Conservation (phyloP, 2,888 invertebrate species). For the Bombylius discolor region DNA sequence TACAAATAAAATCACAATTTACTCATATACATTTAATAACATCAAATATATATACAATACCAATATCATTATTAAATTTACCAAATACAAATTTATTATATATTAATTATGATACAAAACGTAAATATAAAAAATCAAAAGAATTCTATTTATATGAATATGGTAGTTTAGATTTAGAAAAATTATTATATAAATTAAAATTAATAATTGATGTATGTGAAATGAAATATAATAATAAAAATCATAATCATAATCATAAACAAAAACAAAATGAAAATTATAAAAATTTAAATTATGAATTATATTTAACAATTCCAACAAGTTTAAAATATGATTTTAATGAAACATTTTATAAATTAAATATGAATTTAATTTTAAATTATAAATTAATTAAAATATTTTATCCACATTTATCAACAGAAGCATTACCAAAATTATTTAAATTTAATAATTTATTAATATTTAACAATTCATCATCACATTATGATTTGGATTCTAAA, state of each 20-base stretch:
- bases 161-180: conserved; percentile 47
- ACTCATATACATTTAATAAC: conserved; percentile 56
- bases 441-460: not conserved
- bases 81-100: conserved; percentile 48
- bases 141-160: conserved; percentile 59
- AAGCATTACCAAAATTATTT: conserved; percentile 37
- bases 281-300: conserved; percentile 43
- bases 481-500: too few species aligned
- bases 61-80: conserved; percentile 56
- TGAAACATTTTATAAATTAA: conserved; percentile 33
- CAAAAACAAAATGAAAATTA: too few species aligned
- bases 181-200: conserved; percentile 44
- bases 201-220: conserved; percentile 46
- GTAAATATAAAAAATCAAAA: conserved; percentile 49
- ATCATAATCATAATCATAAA: too few species aligned
- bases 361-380: conserved; percentile 33
- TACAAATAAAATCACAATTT: conserved; percentile 38
- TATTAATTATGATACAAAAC: conserved; percentile 42
- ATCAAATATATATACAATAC: conserved; percentile 63
- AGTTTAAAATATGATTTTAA: conserved; percentile 48
- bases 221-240: conserved; percentile 36
- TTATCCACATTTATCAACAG: conserved; percentile 65
- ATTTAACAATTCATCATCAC: too few species aligned
- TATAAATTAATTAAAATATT: conserved; percentile 44
- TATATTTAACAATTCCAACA: conserved; percentile 60